A percentile compares a stretch with the other conserved stretches of the same genome.
phyloP scores from a whole-genome alignment of 2,797 vertebrate species.

The Euphonia xanthogaster region DNA sequence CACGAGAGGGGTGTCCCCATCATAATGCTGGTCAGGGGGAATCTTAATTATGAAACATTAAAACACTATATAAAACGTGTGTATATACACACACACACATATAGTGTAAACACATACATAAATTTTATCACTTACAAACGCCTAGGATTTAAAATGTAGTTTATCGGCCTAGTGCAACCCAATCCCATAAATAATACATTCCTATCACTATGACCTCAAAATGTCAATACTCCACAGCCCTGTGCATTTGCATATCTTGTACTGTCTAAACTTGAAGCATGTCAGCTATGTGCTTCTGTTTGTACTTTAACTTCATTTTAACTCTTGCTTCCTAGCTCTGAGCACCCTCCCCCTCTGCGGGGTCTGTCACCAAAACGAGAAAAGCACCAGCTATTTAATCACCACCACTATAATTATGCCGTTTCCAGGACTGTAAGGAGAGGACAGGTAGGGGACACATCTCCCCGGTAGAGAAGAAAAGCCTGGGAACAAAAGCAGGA shows the following conservation, averaged over 20 bases:
- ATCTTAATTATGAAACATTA: not conserved
- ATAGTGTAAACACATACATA: not conserved
- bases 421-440: not conserved
- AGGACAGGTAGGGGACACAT: not conserved
- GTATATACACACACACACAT: not conserved
- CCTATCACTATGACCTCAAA: slow-evolving; percentile 75
- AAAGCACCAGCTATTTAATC: not conserved
- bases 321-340: not conserved
- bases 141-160: slow-evolving; percentile 41
- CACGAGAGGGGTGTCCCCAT: not conserved
- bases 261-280: slow-evolving; percentile 71
- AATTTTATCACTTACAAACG: slow-evolving; percentile 9
- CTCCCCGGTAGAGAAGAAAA: not conserved
- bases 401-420: not conserved
- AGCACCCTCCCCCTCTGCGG: not conserved
- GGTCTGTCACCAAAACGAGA: not conserved
- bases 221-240: slow-evolving; percentile 68
- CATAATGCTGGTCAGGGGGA: not conserved
- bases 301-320: slow-evolving; percentile 67
- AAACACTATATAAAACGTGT: not conserved
- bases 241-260: slow-evolving; percentile 60
- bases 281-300: slow-evolving; percentile 68
- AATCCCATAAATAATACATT: slow-evolving; percentile 75
- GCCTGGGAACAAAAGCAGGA: not conserved
- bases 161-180: slow-evolving; percentile 60